Evolutionary conservation across 1,140 invertebrate species (phyloP).

Genomic region (Andrena cerasifolii): DNA sequence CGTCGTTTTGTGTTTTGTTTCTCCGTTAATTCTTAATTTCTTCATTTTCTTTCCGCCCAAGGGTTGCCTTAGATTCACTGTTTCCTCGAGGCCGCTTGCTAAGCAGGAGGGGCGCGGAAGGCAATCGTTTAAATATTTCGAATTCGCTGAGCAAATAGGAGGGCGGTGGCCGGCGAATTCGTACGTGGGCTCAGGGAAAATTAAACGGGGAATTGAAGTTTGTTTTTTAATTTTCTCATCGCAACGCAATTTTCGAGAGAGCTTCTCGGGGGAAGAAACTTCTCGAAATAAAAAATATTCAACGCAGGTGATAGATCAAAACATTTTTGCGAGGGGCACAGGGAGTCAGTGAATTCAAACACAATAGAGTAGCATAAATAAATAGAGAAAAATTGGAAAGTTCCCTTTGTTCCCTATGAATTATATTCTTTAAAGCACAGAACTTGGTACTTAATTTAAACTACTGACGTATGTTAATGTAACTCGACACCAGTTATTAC

Average conservation of each 20-base stretch:
- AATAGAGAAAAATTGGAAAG: no score
- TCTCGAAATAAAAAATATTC: no score
- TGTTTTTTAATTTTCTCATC: neutral
- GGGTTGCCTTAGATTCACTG: neutral
- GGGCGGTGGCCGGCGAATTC: neutral
- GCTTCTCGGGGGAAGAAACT: neutral
- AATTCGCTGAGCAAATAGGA: slow-evolving; percentile 5
- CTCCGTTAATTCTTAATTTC: slow-evolving; percentile 64
- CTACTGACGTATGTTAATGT: no score
- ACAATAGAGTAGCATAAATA: no score
- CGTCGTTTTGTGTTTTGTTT: slow-evolving; percentile 3
- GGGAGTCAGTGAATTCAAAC: no score
- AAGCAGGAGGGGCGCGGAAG: neutral
- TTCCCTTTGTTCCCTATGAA: no score
- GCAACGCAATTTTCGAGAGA: neutral
- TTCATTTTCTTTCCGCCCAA: slow-evolving; percentile 53
- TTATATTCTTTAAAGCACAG: no score
- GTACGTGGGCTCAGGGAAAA: neutral
- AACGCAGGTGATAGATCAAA: no score
- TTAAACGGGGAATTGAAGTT: neutral
- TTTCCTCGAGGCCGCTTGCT: slow-evolving; percentile 11
- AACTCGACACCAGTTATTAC: no score
- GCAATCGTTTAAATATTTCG: slow-evolving; percentile 34
- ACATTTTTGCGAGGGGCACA: no score
- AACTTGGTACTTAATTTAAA: no score